A percentile compares a stretch with the other conserved stretches of the same genome.
phyloP scores from a whole-genome alignment of 2,797 vertebrate species.

The Podargus strigoides region DNA sequence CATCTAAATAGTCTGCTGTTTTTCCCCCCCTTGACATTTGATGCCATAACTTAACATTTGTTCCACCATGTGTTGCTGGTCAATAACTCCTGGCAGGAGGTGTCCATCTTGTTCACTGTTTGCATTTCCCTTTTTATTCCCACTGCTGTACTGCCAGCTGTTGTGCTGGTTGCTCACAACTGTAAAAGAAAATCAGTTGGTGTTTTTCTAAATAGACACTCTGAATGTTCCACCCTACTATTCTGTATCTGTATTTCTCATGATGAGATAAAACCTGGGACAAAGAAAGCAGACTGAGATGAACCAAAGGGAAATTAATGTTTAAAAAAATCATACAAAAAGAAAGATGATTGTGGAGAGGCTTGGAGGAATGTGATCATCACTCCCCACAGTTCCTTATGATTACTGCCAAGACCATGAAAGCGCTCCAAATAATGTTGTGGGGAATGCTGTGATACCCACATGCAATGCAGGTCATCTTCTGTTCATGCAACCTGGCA shows the following conservation, averaged over 20 bases:
- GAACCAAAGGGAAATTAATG: background rate
- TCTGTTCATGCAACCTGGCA: conserved; percentile 54
- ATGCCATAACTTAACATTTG: conserved; percentile 48
- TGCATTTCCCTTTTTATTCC: conserved; percentile 4
- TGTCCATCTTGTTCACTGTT: background rate
- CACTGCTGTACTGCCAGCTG: background rate
- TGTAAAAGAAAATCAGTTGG: background rate
- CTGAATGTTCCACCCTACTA: background rate
- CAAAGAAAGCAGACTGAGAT: background rate
- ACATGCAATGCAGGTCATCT: conserved; percentile 61
- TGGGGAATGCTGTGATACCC: conserved; percentile 56
- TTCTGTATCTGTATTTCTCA: background rate
- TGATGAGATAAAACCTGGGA: background rate
- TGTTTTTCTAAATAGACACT: background rate
- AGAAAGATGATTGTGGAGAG: background rate
- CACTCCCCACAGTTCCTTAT: conserved; percentile 19
- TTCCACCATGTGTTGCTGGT: conserved; percentile 56
- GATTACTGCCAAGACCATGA: conserved; percentile 56
- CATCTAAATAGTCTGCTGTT: background rate
- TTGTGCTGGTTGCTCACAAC: conserved; percentile 15
- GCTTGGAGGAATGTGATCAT: conserved; percentile 17
- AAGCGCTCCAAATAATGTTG: conserved; percentile 48
- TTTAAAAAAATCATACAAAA: background rate
- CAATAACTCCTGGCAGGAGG: conserved; percentile 36
- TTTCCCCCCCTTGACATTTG: background rate